These are phyloP conservation scores for Sebastes melanostomus DNA, from an alignment of 2,797 vertebrate genomes.

Conservation along the genomic window DNA sequence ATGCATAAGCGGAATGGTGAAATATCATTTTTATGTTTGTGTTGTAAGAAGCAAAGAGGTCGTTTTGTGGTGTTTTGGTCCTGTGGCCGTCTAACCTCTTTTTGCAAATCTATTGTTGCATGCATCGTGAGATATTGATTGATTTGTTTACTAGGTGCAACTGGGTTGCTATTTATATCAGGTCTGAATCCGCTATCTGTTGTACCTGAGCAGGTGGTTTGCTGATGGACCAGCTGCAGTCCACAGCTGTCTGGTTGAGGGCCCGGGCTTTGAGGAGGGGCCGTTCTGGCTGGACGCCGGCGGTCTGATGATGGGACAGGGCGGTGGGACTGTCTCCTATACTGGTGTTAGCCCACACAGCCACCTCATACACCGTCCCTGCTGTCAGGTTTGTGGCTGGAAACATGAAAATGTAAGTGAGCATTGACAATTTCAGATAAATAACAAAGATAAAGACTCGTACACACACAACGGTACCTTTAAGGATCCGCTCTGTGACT, in stretches of 20 bases:
- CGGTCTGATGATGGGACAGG: conserved; percentile 86
- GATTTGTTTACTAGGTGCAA: neutral
- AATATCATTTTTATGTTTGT: too few relatives aligned
- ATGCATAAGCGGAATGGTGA: too few relatives aligned
- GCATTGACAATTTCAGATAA: neutral
- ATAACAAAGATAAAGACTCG: neutral
- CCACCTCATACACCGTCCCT: conserved; percentile 92
- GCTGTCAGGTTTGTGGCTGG: conserved; percentile 91
- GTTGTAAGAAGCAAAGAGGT: too few relatives aligned
- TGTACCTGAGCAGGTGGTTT: conserved; percentile 84
- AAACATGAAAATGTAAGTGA: neutral
- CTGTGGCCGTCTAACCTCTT: too few relatives aligned
- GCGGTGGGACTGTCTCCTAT: conserved; percentile 93
- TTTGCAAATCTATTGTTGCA: too few relatives aligned
- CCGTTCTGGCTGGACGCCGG: conserved; percentile 81
- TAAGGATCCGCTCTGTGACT: conserved; percentile 79
- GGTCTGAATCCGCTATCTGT: neutral
- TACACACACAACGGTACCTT: conserved; percentile 75
- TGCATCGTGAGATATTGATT: too few relatives aligned
- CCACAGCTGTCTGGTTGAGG: conserved; percentile 93
- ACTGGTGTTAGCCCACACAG: conserved; percentile 92
- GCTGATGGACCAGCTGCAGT: conserved; percentile 88
- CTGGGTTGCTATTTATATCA: neutral
- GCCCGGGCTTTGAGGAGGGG: conserved; percentile 91
- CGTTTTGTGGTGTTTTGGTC: too few relatives aligned